Base-by-base conservation (phyloP, 2,113 vertebrate genomes). In the Odocoileus hemionus region DNA sequence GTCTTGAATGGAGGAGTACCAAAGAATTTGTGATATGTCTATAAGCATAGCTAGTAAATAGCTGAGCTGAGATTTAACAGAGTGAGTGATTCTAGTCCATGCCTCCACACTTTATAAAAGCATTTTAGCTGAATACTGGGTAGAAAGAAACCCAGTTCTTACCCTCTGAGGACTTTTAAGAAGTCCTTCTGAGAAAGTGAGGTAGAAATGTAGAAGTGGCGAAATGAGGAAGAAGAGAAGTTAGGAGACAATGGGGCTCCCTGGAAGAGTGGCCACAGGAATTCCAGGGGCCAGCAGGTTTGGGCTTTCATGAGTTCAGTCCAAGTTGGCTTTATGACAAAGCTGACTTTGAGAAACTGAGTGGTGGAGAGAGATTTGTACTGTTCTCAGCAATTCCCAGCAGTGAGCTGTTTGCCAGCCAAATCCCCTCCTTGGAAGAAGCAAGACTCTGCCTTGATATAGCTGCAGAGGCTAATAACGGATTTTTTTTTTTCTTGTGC, bases 401-500 rank as follows among this genome's bases (percentile, higher is more conserved):
- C 92, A 89, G 39, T 39, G 39, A 79, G 64, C 85, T 91, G 25
- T 80, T 70, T 52, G n/a, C 28, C 23, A 88, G 85, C n/a, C 30
- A 90, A 55, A 14, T 36, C 39, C 21, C 33, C 80, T 74, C 57
- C 57, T 57, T 16, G 25, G 93, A 55, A 90, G 78, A 21, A 98
- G 45, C 10, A 78, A 91, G 30, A 76, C 60, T 96, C 54, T 70
- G 50, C 82, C 36, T 93, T 47, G 96, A 15, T 47, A 10, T 54
- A 88, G 76, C 45, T 43, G 30, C 64, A 89, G 78, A 95, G 52
- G 47, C 45, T 74, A 6, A 28, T 39, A 47, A 84, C 82, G 54
- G 91, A 39, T 52, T 82, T n/a, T 94, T n/a, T n/a, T 94, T 94
- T 58, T 94, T 82, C 5, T 93, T 80, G 96, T 96, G 57, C 83